phyloP scores from a whole-genome alignment of 2,888 invertebrate species.

The Iselma pallidipennis region DNA sequence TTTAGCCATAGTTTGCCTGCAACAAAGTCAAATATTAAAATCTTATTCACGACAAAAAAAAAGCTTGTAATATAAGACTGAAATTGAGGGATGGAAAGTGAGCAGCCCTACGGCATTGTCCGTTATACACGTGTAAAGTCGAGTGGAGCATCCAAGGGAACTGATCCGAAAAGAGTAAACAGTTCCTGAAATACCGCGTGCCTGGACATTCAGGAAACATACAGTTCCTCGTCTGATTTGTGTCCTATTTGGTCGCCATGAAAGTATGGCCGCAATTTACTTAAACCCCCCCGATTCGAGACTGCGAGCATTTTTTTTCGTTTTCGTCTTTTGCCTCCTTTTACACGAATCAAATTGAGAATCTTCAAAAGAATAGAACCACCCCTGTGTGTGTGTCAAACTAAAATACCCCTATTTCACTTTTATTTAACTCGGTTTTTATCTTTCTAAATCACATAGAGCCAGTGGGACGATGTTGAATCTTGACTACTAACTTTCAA shows the following conservation, averaged over 20 bases:
- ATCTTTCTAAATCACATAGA: slow-evolving; percentile 46
- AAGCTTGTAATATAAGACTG: background rate
- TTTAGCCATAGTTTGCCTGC: slow-evolving; percentile 58
- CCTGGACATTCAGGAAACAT: background rate
- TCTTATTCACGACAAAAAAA: slow-evolving; percentile 9
- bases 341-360: slow-evolving; percentile 52
- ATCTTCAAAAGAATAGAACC: slow-evolving; percentile 53
- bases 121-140: slow-evolving; percentile 6
- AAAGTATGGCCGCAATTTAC: slow-evolving; percentile 54
- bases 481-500: slow-evolving; percentile 45
- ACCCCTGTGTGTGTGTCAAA: slow-evolving; percentile 27
- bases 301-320: background rate
- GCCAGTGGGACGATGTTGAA: slow-evolving; percentile 43
- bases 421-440: slow-evolving; percentile 55
- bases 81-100: background rate
- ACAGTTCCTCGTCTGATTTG: background rate
- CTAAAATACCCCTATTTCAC: slow-evolving; percentile 52
- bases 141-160: background rate
- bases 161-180: background rate
- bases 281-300: slow-evolving; percentile 47
- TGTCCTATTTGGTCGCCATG: background rate
- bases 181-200: background rate
- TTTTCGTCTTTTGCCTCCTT: background rate
- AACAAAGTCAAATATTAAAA: slow-evolving; percentile 34
- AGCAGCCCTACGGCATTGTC: background rate